Evolutionary conservation across 2,113 vertebrate genomes (phyloP).

Genomic region (Thryonomys swinderianus): DNA sequence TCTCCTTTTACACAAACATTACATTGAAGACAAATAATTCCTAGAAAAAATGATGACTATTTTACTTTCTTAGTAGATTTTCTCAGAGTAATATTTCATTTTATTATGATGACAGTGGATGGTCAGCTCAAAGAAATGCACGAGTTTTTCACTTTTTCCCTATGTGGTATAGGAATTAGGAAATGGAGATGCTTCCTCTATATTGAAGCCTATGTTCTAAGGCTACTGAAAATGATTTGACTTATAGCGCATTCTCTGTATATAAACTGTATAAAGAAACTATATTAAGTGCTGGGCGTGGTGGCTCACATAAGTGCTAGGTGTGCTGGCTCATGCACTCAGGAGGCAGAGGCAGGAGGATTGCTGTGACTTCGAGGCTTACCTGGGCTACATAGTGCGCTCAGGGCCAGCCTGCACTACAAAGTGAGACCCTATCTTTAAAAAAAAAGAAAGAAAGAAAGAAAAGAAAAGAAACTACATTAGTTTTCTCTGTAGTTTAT

Average conservation of each 20-base stretch:
- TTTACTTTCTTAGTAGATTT: neutral
- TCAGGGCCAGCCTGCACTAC: too few species aligned
- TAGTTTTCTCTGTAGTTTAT: neutral
- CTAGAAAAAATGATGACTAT: neutral
- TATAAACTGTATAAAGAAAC: neutral
- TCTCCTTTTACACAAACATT: conserved; percentile 15
- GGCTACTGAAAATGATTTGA: neutral
- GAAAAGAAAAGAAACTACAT: too few species aligned
- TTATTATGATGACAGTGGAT: neutral
- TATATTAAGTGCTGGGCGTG: too few species aligned
- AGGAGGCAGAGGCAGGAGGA: too few species aligned
- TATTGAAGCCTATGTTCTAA: neutral
- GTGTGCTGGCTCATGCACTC: too few species aligned
- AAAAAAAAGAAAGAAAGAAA: too few species aligned
- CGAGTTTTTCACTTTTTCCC: neutral
- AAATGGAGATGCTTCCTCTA: neutral
- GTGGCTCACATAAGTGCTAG: too few species aligned
- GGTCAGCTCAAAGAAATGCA: neutral
- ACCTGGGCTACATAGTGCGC: too few species aligned
- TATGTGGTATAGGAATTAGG: neutral
- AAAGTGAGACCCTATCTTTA: too few species aligned
- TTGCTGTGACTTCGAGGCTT: too few species aligned
- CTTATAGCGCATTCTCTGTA: neutral
- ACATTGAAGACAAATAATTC: neutral
- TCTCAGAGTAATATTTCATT: neutral